Evolutionary conservation across 2,797 vertebrate genomes (phyloP), one percentile per base, ranked within the genome.

Genomic region (Gallirallus australis): DNA sequence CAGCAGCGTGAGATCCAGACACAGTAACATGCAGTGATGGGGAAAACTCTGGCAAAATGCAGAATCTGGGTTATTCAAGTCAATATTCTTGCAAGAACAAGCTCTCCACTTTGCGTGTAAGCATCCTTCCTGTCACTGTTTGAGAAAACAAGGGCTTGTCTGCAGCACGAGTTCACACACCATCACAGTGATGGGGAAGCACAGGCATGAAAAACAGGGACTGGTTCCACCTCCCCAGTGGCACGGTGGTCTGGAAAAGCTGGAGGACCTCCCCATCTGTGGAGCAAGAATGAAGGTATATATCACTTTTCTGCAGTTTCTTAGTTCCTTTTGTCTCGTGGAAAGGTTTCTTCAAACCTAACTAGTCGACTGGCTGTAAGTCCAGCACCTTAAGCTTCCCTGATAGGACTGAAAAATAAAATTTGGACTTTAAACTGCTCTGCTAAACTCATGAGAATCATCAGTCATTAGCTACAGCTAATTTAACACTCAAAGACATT

Each of bases 11-110:
- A 91, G 47, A 72, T 37, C 31, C 71, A 90, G 39, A 15, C 1
- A 28, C 8, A 39, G 1, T 0, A 50, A 15, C 28, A 23, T 24
- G 30, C 27, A 19, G 9, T 24, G 11, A 39, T 0, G 3, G 31
- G 82, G 35, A 52, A 90, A 63, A 73, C 15, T 66, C 53, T 5
- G 23, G 50, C 33, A 33, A 80, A 69, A 70, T 13, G n/a, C 57
- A 80, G 25, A 31, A 21, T 30, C 23, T 18, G 23, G 52, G n/a
- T 63, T 21, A 23, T 5, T 33, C 9, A 40, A 56, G 35, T 15
- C 31, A 84, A 17, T 18, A 9, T 21, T 53, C 23, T 33, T 64
- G 18, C 15, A 75, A 21, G 24, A 40, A 71, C 0, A 1, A 50
- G 25, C 10, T 8, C 35, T 68, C 40, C 2, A 3, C 33, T 57